A percentile compares a stretch with the other conserved stretches of the same genome.
Evolutionary conservation across 2,888 invertebrate genomes (phyloP).

Genomic region (Alsophila aescularia): DNA sequence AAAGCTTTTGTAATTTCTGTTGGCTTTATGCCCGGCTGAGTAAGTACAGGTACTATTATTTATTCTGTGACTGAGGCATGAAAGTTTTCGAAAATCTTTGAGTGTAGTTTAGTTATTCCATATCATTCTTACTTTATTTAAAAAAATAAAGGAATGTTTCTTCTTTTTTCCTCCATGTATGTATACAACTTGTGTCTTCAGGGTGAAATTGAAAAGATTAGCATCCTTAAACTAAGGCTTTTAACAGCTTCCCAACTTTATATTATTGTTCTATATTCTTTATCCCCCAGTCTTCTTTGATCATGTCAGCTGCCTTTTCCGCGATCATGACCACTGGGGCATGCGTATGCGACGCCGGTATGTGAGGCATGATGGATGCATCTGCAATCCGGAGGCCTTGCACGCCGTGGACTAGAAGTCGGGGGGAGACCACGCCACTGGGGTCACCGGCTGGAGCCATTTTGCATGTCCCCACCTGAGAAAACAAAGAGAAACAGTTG

Average conservation of each 20-base stretch:
- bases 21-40: too few relatives aligned
- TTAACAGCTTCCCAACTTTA: neutral
- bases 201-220: too few relatives aligned
- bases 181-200: too few relatives aligned
- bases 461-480: constrained; percentile 87
- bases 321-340: constrained; percentile 83
- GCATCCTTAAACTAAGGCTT: neutral
- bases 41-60: too few relatives aligned
- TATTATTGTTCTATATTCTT: neutral
- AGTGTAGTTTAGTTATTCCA: too few relatives aligned
- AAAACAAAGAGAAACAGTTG: constrained; percentile 14
- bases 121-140: too few relatives aligned
- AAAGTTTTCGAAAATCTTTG: too few relatives aligned
- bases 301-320: constrained; percentile 81
- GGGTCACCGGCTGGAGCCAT: constrained; percentile 87
- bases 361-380: constrained; percentile 82
- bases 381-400: constrained; percentile 76
- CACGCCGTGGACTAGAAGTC: constrained; percentile 74
- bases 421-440: constrained; percentile 86
- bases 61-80: too few relatives aligned
- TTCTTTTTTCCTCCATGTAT: too few relatives aligned
- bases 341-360: constrained; percentile 82
- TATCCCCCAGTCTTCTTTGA: constrained; percentile 77
- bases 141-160: too few relatives aligned
- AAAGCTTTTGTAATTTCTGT: too few relatives aligned